Evolutionary conservation across 2,113 vertebrate genomes (phyloP), one percentile per base, ranked within the genome.

Genomic region (Corvus hawaiiensis): DNA sequence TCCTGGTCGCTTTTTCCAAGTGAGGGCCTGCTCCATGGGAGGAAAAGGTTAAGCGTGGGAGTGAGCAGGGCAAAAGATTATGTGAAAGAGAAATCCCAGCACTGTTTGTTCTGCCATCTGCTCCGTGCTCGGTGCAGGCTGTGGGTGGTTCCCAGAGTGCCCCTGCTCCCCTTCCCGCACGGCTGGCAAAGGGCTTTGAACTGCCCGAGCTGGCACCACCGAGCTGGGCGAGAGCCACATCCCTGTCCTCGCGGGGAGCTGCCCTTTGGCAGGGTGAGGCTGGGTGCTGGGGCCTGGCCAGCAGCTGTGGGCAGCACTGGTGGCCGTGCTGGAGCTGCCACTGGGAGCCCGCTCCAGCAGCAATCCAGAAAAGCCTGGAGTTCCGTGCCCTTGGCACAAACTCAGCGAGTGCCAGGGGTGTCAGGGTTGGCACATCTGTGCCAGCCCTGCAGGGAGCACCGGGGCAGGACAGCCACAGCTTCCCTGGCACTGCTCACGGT

Each of bases 51-150:
- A 89, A 89, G 37, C 1, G 41, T 90, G 89, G 81, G 92, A 93
- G 85, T 9, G 52, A 91, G 48, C 10, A 85, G 91, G 89, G 95
- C 69, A 54, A 61, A 90, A 82, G 94, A 90, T 77, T 52, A 86
- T 37, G 58, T 84, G 94, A 92, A 93, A 89, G 84, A 86, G 88
- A 84, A 95, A 84, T 88, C 79, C 68, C 3, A 1, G 64, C 8
- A 12, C 76, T 68, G 87, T 91, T 93, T 94, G 80, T 93, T 94
- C 78, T 80, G 81, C 94, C 97, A 96, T 84, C 97, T 97, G 97
- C 86, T 93, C 90, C 8, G 0, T 13, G 12, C 78, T 92, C 0
- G 0, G 28, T 84, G 49, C 78, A 9, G 69, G 39, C 95, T 49
- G 79, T 76, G 85, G 75, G 88, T 82, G 83, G 84, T 85, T 93